Base-by-base conservation (phyloP, 2,113 vertebrate genomes). In the Casuarius casuarius region DNA sequence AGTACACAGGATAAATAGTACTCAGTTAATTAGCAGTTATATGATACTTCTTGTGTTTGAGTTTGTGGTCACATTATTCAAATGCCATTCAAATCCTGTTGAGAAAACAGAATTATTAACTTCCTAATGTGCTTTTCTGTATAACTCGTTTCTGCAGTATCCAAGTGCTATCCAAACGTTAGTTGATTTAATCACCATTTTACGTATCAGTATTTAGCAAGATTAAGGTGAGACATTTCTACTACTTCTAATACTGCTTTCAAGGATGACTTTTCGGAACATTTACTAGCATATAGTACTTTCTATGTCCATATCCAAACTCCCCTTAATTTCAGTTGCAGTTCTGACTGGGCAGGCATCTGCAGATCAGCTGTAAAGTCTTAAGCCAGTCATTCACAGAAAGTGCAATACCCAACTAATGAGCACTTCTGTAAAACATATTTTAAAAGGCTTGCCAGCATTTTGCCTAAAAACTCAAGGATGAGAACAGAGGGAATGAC, bases 21-120 rank as follows among this genome's bases (percentile, higher is more conserved):
- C 54, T 81, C 42, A 16, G 70, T 89, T 95, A 94, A 82, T 82
- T 68, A 91, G 48, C 66, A 82, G 71, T 63, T 89, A 63, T 59
- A 65, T 81, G 54, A 73, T 73, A 49, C 35, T 73, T 91, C 73
- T 77, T 63, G n/a, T 73, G 35, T 92, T 83, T 46, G 71, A 73
- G 59, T 77, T 81, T 77, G 59, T 0, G 1, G 19, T 82, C 51
- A 33, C 75, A 70, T 82, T 81, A 59, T 67, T 89, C 77, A 59
- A 82, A 86, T 77, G 49, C 15, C 16, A n/a, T 73, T 78, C 54
- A 70, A 42, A 74, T 85, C 33, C 19, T 58, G 46, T 76, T 91
- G 87, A 87, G 72, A 75, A 92, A 78, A 65, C 49, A 66, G 51
- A 92, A 68, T 74, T 58, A 58, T 51, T 81, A 21, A 78, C 74